Conservation (phyloP, 2,888 invertebrate species). For the Mimachlamys varia region DNA sequence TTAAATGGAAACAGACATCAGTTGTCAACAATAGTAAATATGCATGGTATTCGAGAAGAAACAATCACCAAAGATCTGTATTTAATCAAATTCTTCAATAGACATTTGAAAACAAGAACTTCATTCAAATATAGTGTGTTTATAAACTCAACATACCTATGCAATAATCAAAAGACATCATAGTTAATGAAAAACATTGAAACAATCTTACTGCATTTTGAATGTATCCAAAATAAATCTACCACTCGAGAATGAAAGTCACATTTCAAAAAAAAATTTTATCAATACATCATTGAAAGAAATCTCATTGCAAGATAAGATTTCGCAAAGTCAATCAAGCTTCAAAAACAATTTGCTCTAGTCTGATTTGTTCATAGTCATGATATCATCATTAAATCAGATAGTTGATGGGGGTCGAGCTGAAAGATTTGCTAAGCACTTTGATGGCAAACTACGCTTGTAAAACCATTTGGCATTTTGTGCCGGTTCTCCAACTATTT, state of each 20-base stretch:
- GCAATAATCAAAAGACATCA: neutral
- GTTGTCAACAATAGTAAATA: too few relatives aligned
- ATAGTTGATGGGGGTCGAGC: neutral
- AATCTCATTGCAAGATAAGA: neutral
- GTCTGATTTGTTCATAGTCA: too few relatives aligned
- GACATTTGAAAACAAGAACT: neutral
- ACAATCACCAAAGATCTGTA: neutral
- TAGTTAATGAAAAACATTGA: neutral
- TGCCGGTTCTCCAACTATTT: neutral
- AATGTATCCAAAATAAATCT: neutral
- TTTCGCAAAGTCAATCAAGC: too few relatives aligned
- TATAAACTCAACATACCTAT: too few relatives aligned
- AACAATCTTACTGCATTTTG: neutral
- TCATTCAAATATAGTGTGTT: neutral
- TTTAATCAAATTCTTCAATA: neutral
- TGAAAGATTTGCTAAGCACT: neutral
- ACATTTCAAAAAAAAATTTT: neutral
- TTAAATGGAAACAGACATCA: neutral
- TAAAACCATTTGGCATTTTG: neutral
- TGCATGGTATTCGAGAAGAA: too few relatives aligned
- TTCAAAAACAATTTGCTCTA: too few relatives aligned
- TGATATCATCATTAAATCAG: neutral
- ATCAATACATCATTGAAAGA: too few relatives aligned
- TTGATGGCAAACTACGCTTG: neutral
- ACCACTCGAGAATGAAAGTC: neutral